phyloP scores from a whole-genome alignment of 2,797 vertebrate genomes.

The Galaxias olidus region DNA sequence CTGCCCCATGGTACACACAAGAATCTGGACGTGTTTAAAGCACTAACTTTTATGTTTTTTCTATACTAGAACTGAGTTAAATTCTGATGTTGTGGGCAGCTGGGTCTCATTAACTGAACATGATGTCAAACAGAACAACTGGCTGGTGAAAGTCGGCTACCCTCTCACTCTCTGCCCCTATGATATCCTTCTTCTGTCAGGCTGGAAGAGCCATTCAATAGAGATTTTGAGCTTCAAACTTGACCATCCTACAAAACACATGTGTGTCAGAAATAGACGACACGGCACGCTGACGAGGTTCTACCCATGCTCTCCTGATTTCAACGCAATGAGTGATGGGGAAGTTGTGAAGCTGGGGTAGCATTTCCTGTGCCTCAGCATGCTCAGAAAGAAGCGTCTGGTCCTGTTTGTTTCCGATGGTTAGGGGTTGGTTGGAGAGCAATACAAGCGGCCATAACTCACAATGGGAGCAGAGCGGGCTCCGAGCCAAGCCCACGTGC shows the following conservation, averaged over 20 bases:
- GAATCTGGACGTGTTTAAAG: slow-evolving; percentile 77
- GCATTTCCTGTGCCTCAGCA: slow-evolving; percentile 36
- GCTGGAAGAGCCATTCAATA: no score
- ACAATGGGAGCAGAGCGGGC: neutral
- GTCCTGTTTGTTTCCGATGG: slow-evolving; percentile 33
- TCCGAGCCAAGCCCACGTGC: neutral
- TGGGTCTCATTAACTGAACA: slow-evolving; percentile 73
- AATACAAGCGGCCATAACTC: slow-evolving; percentile 11
- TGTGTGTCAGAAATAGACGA: neutral
- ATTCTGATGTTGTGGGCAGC: slow-evolving; percentile 66
- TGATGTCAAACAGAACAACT: slow-evolving; percentile 71
- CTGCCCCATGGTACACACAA: slow-evolving; percentile 57
- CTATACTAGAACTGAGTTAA: slow-evolving; percentile 60
- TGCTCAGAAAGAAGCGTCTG: slow-evolving; percentile 26
- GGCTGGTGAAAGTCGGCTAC: slow-evolving; percentile 54
- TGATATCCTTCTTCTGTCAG: slow-evolving; percentile 3
- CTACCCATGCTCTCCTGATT: slow-evolving; percentile 25
- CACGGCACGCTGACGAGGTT: no score
- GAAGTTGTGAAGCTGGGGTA: slow-evolving; percentile 9
- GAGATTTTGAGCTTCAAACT: no score
- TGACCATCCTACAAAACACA: neutral
- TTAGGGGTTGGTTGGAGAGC: neutral
- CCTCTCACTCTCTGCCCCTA: slow-evolving; percentile 39
- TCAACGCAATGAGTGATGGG: slow-evolving; percentile 30
- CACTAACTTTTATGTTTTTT: slow-evolving; percentile 65